phyloP scores from a whole-genome alignment of 53 echinoderm and acorn worm species.

The Hippasteria phrygiana region DNA sequence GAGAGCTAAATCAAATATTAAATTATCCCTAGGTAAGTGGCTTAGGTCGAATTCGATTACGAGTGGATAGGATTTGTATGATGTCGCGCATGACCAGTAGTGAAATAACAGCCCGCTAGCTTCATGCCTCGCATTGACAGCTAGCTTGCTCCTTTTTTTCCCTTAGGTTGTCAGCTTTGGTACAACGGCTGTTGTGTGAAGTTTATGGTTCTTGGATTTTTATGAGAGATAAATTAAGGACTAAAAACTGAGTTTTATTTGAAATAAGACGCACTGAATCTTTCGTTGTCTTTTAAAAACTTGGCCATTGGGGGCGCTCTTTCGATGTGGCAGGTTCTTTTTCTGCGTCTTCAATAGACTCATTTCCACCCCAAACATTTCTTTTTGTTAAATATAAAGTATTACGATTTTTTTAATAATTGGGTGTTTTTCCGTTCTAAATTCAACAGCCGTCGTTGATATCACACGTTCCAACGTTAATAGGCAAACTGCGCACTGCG shows the following conservation, averaged over 20 bases:
- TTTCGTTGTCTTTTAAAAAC: too few species aligned
- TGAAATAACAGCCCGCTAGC: constrained; percentile 23
- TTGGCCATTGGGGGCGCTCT: too few species aligned
- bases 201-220: background rate
- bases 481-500: background rate
- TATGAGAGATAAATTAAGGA: background rate
- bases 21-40: constrained; percentile 58
- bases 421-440: too few species aligned
- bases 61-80: constrained; percentile 63
- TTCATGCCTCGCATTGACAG: constrained; percentile 25
- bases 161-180: too few species aligned
- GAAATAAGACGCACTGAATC: too few species aligned
- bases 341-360: too few species aligned
- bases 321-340: too few species aligned
- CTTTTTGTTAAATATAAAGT: too few species aligned
- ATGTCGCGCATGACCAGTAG: constrained; percentile 51
- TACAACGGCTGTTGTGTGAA: constrained; percentile 25
- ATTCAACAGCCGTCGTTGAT: constrained; percentile 14
- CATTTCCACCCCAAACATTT: too few species aligned
- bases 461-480: background rate
- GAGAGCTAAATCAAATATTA: constrained; percentile 62
- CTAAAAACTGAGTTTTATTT: background rate
- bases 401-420: too few species aligned
- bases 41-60: constrained; percentile 61
- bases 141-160: too few species aligned